Percentiles rank a stretch among this genome's conserved stretches.
These are phyloP conservation scores for Stigmatopora nigra DNA, from an alignment of 2,113 vertebrate genomes.

Conservation along the genomic window DNA sequence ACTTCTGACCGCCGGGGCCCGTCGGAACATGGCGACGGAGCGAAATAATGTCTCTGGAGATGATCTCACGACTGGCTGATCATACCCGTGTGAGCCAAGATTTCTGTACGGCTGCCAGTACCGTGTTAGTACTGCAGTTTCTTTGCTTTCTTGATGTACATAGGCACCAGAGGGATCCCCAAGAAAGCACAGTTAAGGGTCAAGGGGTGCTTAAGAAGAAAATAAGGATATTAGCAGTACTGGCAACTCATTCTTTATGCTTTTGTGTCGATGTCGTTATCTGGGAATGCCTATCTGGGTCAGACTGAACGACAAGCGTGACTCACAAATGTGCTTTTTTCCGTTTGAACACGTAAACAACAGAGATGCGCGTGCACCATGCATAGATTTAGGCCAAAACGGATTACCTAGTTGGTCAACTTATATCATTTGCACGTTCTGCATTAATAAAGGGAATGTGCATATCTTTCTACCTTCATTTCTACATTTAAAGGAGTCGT, in stretches of 20 bases:
- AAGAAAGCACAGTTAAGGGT: neutral
- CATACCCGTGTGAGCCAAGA: conserved; percentile 19
- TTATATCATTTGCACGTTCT: too few relatives aligned
- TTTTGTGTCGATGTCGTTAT: neutral
- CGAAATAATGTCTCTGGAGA: conserved; percentile 36
- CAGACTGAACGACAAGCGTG: conserved; percentile 24
- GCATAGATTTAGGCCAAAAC: neutral
- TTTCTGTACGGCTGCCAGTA: neutral
- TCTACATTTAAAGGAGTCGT: too few relatives aligned
- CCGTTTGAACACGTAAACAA: conserved; percentile 6
- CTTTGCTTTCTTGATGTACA: neutral
- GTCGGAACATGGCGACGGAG: conserved; percentile 35
- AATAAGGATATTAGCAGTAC: neutral
- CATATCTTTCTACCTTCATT: too few relatives aligned
- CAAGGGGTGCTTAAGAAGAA: neutral
- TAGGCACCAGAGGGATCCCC: neutral
- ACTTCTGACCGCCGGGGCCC: conserved; percentile 44
- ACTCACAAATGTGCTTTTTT: conserved; percentile 25
- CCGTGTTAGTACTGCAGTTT: neutral
- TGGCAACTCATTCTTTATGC: neutral
- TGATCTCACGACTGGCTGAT: conserved; percentile 41
- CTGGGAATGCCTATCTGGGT: conserved; percentile 45
- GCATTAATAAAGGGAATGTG: too few relatives aligned
- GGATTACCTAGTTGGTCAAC: too few relatives aligned
- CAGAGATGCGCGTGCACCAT: neutral